phyloP scores from a whole-genome alignment of 2,113 vertebrate genomes.

The Telmatochromis sp. region DNA sequence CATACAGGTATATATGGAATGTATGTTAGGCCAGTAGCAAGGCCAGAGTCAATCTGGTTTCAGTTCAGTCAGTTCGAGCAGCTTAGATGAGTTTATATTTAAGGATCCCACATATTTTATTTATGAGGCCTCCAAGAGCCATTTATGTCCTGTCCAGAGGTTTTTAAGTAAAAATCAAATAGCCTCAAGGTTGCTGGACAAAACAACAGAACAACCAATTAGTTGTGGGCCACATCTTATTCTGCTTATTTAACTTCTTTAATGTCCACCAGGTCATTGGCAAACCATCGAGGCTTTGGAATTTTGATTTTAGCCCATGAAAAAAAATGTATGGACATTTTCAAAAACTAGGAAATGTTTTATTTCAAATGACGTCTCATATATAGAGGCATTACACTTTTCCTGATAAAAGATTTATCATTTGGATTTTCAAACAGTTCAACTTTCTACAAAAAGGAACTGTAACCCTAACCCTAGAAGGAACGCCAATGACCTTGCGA shows the following conservation, averaged over 20 bases:
- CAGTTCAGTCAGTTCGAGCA: conserved; percentile 43
- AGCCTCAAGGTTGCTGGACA: background rate
- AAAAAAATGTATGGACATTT: background rate
- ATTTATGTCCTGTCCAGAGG: conserved; percentile 10
- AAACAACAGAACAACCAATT: background rate
- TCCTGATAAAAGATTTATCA: background rate
- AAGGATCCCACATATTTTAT: conserved; percentile 26
- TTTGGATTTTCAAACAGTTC: background rate
- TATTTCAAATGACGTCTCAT: background rate
- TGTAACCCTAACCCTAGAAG: background rate
- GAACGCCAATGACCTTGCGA: background rate
- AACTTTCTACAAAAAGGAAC: background rate
- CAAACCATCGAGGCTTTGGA: background rate
- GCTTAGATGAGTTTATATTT: conserved; percentile 3
- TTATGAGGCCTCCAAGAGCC: conserved; percentile 17
- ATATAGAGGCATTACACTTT: background rate
- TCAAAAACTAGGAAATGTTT: background rate
- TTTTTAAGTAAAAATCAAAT: conserved; percentile 24
- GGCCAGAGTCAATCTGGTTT: conserved; percentile 32
- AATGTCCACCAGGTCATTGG: background rate
- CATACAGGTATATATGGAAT: conserved; percentile 64
- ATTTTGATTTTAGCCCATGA: background rate
- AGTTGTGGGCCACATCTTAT: background rate
- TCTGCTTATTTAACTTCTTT: background rate
- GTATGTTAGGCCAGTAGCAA: conserved; percentile 56